Percentiles rank a stretch among this genome's conserved stretches.
Evolutionary conservation across 2,888 invertebrate genomes (phyloP).

Genomic region (Cistogaster globosa): DNA sequence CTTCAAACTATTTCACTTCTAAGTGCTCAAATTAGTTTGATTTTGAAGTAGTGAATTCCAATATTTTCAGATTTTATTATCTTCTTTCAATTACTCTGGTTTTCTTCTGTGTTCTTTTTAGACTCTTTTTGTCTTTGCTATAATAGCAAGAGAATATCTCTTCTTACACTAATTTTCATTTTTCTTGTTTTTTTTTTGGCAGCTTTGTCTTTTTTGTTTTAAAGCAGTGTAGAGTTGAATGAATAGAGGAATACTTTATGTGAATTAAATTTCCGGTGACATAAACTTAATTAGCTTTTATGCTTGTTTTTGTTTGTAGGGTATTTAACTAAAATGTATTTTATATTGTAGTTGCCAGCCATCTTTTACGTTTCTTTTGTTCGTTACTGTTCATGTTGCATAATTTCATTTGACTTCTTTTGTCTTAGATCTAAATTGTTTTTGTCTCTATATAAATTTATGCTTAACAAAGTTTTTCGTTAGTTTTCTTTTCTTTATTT

Average conservation of each 20-base stretch:
- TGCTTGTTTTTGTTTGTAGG: constrained; percentile 77
- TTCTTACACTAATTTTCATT: constrained; percentile 35
- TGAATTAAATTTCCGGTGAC: constrained; percentile 83
- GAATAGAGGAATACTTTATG: constrained; percentile 75
- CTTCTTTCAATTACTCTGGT: neutral
- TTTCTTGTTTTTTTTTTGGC: constrained; percentile 28
- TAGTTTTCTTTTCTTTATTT: neutral
- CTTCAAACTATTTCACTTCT: too few relatives aligned
- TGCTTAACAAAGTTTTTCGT: constrained; percentile 36
- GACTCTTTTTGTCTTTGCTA: too few relatives aligned
- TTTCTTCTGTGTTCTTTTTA: constrained; percentile 17
- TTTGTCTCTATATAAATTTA: constrained; percentile 38
- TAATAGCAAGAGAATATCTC: constrained; percentile 21
- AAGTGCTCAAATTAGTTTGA: neutral
- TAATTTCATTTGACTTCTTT: constrained; percentile 53
- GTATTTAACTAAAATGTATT: constrained; percentile 12
- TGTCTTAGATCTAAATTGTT: constrained; percentile 47
- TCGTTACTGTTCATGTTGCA: constrained; percentile 41
- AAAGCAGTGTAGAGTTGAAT: constrained; percentile 28
- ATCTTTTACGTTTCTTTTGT: constrained; percentile 39
- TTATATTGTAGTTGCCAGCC: constrained; percentile 8
- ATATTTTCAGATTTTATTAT: constrained; percentile 22
- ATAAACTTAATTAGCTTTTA: constrained; percentile 83
- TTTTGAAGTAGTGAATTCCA: neutral
- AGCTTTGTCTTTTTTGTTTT: constrained; percentile 72